Base-by-base conservation (phyloP, 2,888 invertebrate genomes). In the Andrena minutula region DNA sequence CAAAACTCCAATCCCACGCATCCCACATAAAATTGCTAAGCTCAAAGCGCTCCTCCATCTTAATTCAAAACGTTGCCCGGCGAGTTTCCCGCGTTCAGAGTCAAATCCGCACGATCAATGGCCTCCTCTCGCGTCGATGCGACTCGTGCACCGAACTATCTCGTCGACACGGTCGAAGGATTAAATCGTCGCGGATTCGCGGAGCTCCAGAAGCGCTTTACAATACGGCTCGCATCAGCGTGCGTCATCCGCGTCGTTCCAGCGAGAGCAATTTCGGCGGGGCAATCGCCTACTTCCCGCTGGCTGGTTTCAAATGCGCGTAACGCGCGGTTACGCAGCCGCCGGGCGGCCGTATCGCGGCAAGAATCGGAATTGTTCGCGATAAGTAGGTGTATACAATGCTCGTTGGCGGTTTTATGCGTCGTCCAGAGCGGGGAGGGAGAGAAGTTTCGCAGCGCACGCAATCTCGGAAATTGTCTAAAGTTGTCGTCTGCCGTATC, bases 401-500 rank as follows among this genome's bases (percentile, higher is more conserved):
- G 66, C 35, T 49, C 32, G 63, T 41, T 58, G 26, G 61, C 63
- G 70, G 69, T 56, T 82, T 71, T 75, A 70, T 70, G 56, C 49
- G 41, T 16, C 35, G 51, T 20, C 35, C 71, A 51, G 64, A 1
- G 41, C 41, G 41, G 16, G 41, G 16, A 4, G 41, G 41, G 16
- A 41, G 76, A 71, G 82, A 84, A 84, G 72, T 63, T 87, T 82
- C 58, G 78, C 77, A 71, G n/a, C 58, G 80, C 82, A 65, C 79
- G 86, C 84, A 88, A 88, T 88, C 88, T 79, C 79, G 84, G 74
- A 82, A 86, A 86, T 88, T 88, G 84, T 79, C 85, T 80, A 60
- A 88, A 84, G 77, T 84, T 83, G 81, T 81, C 80, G 83, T 81
- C 76, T 84, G 51, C 63, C 77, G 82, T 83, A 84, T 81, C 83